A percentile compares a stretch with the other conserved stretches of the same genome.
Conservation (phyloP, 2,113 vertebrate species). For the Rostratula benghalensis region DNA sequence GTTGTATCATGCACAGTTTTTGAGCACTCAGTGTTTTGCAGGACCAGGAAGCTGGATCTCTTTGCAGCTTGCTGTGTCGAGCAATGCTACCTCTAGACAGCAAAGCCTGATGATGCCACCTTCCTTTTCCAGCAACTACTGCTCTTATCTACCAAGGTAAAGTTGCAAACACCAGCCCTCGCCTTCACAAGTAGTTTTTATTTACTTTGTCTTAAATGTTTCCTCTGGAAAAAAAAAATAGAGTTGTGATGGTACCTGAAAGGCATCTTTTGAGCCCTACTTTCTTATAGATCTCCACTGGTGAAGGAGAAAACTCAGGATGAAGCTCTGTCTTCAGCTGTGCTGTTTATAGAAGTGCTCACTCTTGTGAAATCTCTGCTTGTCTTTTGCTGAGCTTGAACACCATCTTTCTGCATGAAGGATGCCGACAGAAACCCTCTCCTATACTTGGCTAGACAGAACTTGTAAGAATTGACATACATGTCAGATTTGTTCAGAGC, state of each 20-base stretch:
- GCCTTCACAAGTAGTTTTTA: background rate
- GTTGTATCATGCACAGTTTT: background rate
- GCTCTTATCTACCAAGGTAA: background rate
- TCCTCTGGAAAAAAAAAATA: background rate
- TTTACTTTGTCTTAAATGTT: background rate
- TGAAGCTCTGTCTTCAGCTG: background rate
- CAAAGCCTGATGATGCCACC: background rate
- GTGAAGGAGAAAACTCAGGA: background rate
- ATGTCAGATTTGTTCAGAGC: conserved; percentile 19
- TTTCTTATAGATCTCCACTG: rapidly evolving
- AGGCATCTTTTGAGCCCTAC: background rate
- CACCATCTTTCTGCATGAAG: background rate
- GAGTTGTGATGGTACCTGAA: background rate
- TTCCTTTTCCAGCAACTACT: background rate
- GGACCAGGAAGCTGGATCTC: background rate
- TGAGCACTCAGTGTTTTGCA: background rate
- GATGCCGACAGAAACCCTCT: background rate
- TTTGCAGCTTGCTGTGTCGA: background rate
- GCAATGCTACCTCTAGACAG: background rate
- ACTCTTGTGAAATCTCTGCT: background rate
- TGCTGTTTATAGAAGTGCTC: background rate
- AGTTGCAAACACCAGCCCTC: background rate
- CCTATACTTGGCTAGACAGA: background rate
- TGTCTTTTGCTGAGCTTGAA: background rate
- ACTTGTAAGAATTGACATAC: background rate